Evolutionary conservation across 2,113 vertebrate genomes (phyloP), one percentile per base, ranked within the genome.

Genomic region (Salminus brasiliensis): DNA sequence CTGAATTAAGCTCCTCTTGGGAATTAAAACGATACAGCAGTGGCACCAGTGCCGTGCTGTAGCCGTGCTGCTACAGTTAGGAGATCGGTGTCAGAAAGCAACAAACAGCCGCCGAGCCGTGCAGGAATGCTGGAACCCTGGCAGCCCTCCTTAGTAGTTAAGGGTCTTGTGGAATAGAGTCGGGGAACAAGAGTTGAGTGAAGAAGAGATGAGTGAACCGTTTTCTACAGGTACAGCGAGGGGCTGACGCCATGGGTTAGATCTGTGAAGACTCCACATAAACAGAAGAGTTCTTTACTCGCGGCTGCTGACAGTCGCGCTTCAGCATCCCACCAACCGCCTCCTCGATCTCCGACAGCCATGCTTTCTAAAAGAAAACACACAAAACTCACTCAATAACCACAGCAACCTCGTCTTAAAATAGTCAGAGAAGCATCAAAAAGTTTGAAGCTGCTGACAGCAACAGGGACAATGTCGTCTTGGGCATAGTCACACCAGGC

Each of bases 261-360:
- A 94, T 94, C 88, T 94, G 93, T 0, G 90, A 92, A 0, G 93
- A 94, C 89, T 94, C 93, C 63, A 94, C 81, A 87, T 91, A 93
- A 81, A 85, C 55, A 0, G 88, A 85, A 72, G 90, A 39, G 87
- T 84, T 90, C 76, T 88, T 91, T 55, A 87, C 62, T 12, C 88
- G 85, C 0, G 83, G 76, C 72, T 91, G 89, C 85, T 87, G 85
- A 79, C 82, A 91, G 81, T 92, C 89, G 82, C 84, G 88, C 84
- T 89, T 92, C 88, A 91, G 83, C 87, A 90, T 81, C 5, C 86
- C 83, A 15, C 93, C 80, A 39, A 92, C 87, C 25, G 95, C 95
- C 4, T 25, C 90, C 89, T 95, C 92, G 81, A 96, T 92, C 89
- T 95, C 93, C 52, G 92, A 90, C 81, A 95, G 92, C 95, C 95